Base-by-base conservation (phyloP, 2,888 invertebrate species). In the Perizoma affinitatum region DNA sequence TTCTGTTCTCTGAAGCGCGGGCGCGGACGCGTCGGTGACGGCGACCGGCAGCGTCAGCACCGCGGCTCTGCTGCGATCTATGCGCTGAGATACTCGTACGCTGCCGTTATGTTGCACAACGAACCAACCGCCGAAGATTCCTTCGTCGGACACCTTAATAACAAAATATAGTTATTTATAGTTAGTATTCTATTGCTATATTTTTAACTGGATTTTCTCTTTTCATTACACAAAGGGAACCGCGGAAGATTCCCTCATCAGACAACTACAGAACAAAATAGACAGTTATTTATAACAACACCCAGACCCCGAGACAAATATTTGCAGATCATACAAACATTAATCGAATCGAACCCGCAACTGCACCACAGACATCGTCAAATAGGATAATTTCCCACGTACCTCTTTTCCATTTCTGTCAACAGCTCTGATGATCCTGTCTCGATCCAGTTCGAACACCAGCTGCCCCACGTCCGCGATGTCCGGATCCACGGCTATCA, bases 351-450 rank as follows among this genome's bases (percentile, higher is more conserved):
- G n/a, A n/a, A n/a, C n/a, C n/a, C n/a, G n/a, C n/a, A n/a, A n/a
- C n/a, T n/a, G n/a, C n/a, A n/a, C n/a, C n/a, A n/a, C n/a, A n/a
- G n/a, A n/a, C n/a, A n/a, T n/a, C n/a, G n/a, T n/a, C n/a, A n/a
- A n/a, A n/a, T n/a, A n/a, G n/a, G n/a, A n/a, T n/a, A n/a, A n/a
- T n/a, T n/a, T n/a, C n/a, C n/a, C n/a, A n/a, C 75, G 69, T 46
- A 96, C 95, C 85, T 95, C 95, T 69, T 96, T 95, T 7, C 97
- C 96, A 80, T 97, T 96, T 70, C 96, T 96, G 75, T 97, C 97
- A 4, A 96, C 94, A 0, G 97, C 97, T 0, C 94, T 95, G 33
- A 97, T 95, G 0, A 94, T 94, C 72, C 95, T 96, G 4, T 95
- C 95, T 0, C 93, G 93, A 0, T 94, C 93, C 70, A 93, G 80